Conservation (phyloP, 2,888 invertebrate species). For the Meandrusa payeni region DNA sequence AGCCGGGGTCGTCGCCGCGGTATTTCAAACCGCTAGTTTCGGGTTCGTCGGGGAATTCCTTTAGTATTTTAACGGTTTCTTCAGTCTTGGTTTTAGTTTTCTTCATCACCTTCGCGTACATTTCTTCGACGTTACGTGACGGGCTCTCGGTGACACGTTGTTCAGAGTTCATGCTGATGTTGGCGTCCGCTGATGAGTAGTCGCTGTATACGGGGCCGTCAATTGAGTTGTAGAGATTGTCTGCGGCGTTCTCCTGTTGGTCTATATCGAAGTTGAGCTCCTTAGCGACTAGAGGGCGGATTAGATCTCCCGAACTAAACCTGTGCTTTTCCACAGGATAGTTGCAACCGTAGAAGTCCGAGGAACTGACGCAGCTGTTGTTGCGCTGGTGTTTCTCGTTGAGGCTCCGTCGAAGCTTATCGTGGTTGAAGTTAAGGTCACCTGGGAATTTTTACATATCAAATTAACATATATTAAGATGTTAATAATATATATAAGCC, state of each 20-base stretch:
- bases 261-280: conserved; percentile 71
- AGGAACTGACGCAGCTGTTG: conserved; percentile 77
- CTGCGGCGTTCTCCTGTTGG: conserved; percentile 46
- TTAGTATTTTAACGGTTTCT: conserved; percentile 49
- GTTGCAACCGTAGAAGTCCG: conserved; percentile 78
- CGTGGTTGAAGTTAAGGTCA: conserved; percentile 69
- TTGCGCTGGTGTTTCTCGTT: conserved; percentile 77
- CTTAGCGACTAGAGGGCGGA: conserved; percentile 68
- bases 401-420: conserved; percentile 70
- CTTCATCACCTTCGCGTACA: conserved; percentile 94
- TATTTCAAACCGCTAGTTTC: conserved; percentile 46
- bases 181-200: conserved; percentile 56
- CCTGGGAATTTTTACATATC: conserved; percentile 44
- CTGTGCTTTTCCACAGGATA: conserved; percentile 76
- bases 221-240: conserved; percentile 68
- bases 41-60: conserved; percentile 46
- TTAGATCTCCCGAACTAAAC: conserved; percentile 72
- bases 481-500: too few relatives aligned
- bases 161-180: conserved; percentile 51
- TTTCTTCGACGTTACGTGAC: conserved; percentile 89
- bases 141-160: conserved; percentile 78
- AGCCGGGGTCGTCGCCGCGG: conserved; percentile 73
- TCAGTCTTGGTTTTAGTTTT: conserved; percentile 79
- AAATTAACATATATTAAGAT: too few relatives aligned
- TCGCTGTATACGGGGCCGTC: conserved; percentile 58